These are phyloP conservation scores for Cyanoliseus patagonus DNA, from an alignment of 2,113 vertebrate genomes.

Conservation along the genomic window DNA sequence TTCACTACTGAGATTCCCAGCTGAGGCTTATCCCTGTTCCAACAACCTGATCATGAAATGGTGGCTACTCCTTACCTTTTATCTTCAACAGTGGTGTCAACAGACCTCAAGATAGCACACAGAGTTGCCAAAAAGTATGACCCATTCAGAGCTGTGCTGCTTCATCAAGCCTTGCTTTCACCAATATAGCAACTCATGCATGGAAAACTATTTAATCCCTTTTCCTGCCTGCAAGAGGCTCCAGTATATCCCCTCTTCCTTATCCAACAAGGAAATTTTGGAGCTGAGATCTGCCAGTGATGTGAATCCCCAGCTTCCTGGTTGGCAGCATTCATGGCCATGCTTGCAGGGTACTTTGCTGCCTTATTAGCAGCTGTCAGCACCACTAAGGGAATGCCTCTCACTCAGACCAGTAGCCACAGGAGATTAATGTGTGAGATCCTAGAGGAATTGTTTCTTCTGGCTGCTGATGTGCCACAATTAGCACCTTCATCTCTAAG, in stretches of 20 bases:
- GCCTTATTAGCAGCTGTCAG: neutral
- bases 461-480: slow-evolving; percentile 27
- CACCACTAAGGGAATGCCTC: neutral
- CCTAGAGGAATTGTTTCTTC: neutral
- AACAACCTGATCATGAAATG: neutral
- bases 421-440: neutral
- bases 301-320: neutral
- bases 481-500: slow-evolving; percentile 21
- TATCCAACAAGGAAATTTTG: neutral
- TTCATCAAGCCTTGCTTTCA: neutral
- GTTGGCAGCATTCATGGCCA: neutral
- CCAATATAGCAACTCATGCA: neutral
- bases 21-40: neutral
- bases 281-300: neutral
- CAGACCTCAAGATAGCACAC: neutral
- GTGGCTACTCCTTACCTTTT: neutral
- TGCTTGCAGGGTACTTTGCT: neutral
- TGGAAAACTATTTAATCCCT: neutral
- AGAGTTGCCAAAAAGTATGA: neutral
- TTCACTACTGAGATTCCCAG: neutral
- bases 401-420: neutral
- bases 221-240: neutral
- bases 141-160: neutral
- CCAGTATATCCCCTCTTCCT: neutral
- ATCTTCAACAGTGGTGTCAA: neutral